phyloP scores from a whole-genome alignment of 2,888 invertebrate species.

The Trimorus sp. region DNA sequence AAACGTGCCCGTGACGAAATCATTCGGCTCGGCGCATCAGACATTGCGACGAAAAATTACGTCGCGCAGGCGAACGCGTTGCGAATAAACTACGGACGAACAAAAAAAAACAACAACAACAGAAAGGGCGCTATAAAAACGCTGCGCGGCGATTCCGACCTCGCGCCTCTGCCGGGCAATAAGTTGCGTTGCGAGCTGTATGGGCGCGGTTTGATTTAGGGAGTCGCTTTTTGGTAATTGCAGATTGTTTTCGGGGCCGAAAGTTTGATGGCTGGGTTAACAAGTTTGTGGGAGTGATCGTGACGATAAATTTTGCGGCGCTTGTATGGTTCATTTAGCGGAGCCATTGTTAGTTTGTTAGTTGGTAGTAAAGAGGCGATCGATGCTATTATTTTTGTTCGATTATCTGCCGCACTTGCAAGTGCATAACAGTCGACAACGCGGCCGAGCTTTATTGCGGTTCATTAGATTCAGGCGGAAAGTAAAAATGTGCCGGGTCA shows the following conservation, averaged over 20 bases:
- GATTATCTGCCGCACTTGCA: neutral
- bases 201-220: conserved; percentile 57
- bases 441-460: too few species aligned
- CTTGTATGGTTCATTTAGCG: conserved; percentile 33
- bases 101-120: neutral
- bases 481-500: too few species aligned
- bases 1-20: conserved; percentile 25
- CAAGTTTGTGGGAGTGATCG: conserved; percentile 38
- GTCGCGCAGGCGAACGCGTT: neutral
- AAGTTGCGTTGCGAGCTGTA: conserved; percentile 53
- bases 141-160: conserved; percentile 11
- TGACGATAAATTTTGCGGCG: conserved; percentile 40
- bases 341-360: conserved; percentile 39
- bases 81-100: neutral
- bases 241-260: conserved; percentile 41
- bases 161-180: conserved; percentile 31
- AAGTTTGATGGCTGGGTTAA: conserved; percentile 38
- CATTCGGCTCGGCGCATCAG: conserved; percentile 33
- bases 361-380: conserved; percentile 32
- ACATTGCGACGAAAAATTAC: conserved; percentile 35
- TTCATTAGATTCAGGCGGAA: too few species aligned
- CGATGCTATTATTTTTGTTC: conserved; percentile 34
- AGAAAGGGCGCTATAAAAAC: neutral
- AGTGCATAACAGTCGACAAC: neutral
- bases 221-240: conserved; percentile 49